A percentile compares a stretch with the other conserved stretches of the same genome.
Conservation (phyloP, 1,140 invertebrate genomes). For the Brachionus plicatilis region DNA sequence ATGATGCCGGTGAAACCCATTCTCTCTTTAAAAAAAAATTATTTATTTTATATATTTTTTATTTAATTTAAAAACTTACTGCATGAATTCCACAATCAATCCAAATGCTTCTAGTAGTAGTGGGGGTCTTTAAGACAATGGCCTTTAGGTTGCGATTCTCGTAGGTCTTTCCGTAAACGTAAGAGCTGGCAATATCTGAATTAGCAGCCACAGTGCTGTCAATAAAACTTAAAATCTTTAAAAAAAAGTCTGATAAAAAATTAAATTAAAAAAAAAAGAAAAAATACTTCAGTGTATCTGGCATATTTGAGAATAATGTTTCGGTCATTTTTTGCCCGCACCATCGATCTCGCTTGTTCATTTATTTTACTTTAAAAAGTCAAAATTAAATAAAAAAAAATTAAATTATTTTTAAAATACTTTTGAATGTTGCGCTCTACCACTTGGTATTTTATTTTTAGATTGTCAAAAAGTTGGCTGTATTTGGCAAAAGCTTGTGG, state of each 20-base stretch:
- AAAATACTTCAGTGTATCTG: slow-evolving; percentile 14
- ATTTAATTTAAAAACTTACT: not conserved
- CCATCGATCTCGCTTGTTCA: not conserved
- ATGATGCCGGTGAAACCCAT: slow-evolving; percentile 4
- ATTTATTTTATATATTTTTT: not conserved
- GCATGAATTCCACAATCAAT: slow-evolving; percentile 40
- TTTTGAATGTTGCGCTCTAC: slow-evolving; percentile 30
- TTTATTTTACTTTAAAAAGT: slow-evolving; percentile 16
- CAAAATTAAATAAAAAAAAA: no score
- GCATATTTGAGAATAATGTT: slow-evolving; percentile 33
- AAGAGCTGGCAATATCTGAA: slow-evolving; percentile 11
- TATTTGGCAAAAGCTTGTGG: not conserved
- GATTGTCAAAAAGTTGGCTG: not conserved
- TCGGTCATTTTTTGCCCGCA: not conserved
- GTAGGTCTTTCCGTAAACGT: not conserved
- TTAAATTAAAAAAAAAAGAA: not conserved
- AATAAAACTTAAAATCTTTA: slow-evolving; percentile 30
- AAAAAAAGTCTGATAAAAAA: not conserved
- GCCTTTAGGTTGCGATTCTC: slow-evolving; percentile 20
- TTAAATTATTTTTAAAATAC: not conserved
- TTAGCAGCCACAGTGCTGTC: slow-evolving; percentile 21
- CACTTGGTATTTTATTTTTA: not conserved
- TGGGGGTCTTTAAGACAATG: slow-evolving; percentile 8
- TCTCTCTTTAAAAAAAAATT: not conserved
- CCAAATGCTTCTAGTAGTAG: not conserved